Base-by-base conservation (phyloP, 2,888 invertebrate genomes). In the Drepana falcataria region DNA sequence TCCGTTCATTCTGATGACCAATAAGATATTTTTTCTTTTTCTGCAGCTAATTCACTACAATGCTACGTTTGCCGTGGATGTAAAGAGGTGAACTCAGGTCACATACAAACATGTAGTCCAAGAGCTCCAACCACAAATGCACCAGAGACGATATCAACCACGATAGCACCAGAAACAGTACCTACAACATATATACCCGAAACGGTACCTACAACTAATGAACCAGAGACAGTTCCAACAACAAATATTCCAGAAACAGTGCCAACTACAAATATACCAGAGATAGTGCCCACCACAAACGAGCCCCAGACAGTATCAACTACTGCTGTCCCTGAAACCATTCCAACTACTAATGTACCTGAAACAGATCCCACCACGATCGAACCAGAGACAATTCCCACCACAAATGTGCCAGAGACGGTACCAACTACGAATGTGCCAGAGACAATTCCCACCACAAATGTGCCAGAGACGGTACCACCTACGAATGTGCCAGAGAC, bases 51-150 rank as follows among this genome's bases (percentile, higher is more conserved):
- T 41, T 73, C 77, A 5, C 63, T 77, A 35, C 56, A 68, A 62
- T 85, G 85, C 54, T 85, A 83, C 59, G 77, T 79, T 1, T 85
- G 85, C 53, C 65, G 61, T 0, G 65, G 73, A 53, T 85, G 85
- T 58, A 57, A 60, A 6, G 66, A 61, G 35, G 71, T 74, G 0
- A 68, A 67, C 7, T 61, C 68, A 47, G 57, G 55, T 2, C 37
- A 71, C 6, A 62, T 72, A 47, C 48, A 66, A 63, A 77, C 73
- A 56, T 83, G 85, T 58, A 53, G 3, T 4, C 37, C 51, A 6
- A 55, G 37, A 35, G 40, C 34, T 41, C 47, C 47, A 2, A 47
- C 7, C 6, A 54, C 55, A 1, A 53, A 55, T 37, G 4, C 58
- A 9, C 47, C 58, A 7, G 9, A 33, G 37, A 55, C 57, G 0